Evolutionary conservation across 2,113 vertebrate genomes (phyloP).

Genomic region (Nycticorax nycticorax): DNA sequence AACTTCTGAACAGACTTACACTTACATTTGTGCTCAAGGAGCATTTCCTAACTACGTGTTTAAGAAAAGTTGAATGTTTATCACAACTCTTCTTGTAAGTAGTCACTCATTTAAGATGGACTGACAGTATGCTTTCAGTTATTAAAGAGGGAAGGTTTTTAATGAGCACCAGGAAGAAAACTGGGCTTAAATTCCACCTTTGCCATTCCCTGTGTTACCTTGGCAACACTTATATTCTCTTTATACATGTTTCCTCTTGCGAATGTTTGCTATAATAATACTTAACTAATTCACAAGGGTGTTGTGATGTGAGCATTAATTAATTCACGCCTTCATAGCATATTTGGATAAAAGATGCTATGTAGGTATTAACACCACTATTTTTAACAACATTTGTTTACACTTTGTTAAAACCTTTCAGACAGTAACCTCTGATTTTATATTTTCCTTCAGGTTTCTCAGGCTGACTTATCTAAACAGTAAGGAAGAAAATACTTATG

Average conservation of each 20-base stretch:
- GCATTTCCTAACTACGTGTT: neutral
- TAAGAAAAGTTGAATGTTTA: neutral
- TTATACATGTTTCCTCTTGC: neutral
- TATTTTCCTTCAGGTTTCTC: neutral
- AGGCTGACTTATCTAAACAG: slow-evolving; percentile 2
- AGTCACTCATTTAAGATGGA: neutral
- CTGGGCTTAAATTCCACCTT: slow-evolving; percentile 16
- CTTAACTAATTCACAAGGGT: neutral
- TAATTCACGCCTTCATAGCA: neutral
- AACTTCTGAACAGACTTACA: no score
- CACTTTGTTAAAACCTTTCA: neutral
- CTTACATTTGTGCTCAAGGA: neutral
- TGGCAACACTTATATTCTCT: slow-evolving; percentile 2
- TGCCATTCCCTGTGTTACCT: neutral
- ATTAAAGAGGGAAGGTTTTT: neutral
- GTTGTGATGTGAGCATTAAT: neutral
- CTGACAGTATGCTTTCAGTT: neutral
- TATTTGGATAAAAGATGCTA: neutral
- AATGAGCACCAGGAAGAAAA: neutral
- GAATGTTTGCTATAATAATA: slow-evolving; percentile 12
- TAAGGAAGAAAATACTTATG: neutral
- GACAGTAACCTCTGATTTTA: neutral
- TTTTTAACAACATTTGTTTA: neutral
- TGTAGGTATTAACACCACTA: neutral
- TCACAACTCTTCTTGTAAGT: neutral